These are phyloP conservation scores for Apis florea DNA, from an alignment of 1,140 invertebrate species.

Conservation along the genomic window DNA sequence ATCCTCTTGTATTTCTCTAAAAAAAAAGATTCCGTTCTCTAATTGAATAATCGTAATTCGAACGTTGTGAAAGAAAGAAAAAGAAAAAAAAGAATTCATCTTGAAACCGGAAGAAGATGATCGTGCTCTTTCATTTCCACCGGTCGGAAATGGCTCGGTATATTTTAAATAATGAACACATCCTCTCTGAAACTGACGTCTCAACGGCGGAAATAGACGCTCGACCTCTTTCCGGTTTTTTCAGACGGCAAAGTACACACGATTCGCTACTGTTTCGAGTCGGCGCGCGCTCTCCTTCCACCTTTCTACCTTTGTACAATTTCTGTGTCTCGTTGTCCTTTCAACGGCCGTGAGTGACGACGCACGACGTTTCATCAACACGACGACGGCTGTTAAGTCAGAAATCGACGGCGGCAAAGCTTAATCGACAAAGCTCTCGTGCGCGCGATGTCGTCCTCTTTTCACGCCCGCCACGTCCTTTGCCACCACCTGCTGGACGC, in stretches of 20 bases:
- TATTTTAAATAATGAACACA: constrained; percentile 37
- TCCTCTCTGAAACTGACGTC: neutral
- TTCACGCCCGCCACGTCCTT: neutral
- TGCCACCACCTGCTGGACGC: too few relatives aligned
- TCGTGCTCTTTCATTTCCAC: neutral
- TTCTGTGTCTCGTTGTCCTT: constrained; percentile 20
- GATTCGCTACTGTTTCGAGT: constrained; percentile 6
- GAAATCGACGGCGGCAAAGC: constrained; percentile 20
- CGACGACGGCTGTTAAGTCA: constrained; percentile 37
- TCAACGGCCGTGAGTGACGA: neutral
- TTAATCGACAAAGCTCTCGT: constrained; percentile 38
- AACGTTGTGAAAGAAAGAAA: too few relatives aligned
- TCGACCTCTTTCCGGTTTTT: constrained; percentile 48
- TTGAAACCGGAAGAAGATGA: too few relatives aligned
- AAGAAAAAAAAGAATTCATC: too few relatives aligned
- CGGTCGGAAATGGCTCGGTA: constrained; percentile 30
- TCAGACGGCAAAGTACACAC: constrained; percentile 17
- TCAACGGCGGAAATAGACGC: constrained; percentile 39
- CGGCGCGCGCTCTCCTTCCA: neutral
- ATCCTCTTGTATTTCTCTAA: too few relatives aligned
- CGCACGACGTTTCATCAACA: neutral
- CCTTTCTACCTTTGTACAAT: constrained; percentile 41
- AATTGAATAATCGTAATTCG: too few relatives aligned
- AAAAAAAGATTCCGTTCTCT: too few relatives aligned
- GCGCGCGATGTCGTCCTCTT: neutral